Evolutionary conservation across 2,113 vertebrate genomes (phyloP), one percentile per base, ranked within the genome.

Genomic region (Scartelaos histophorus): DNA sequence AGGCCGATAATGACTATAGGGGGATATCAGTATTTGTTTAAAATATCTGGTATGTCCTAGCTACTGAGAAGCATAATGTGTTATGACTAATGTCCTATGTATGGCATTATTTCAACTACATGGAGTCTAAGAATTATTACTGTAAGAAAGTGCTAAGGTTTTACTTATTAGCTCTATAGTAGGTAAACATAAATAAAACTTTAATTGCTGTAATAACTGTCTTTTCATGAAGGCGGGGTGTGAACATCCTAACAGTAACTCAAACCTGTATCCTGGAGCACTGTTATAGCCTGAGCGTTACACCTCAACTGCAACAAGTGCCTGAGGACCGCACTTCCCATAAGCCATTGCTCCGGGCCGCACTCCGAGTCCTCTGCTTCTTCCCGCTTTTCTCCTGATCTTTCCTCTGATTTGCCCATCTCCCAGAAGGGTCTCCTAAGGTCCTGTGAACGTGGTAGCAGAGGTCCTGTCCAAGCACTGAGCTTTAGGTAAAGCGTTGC

Each of bases 231-330:
- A n/a, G n/a, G n/a, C n/a, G n/a, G n/a, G n/a, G n/a, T n/a, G n/a
- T n/a, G n/a, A n/a, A n/a, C n/a, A n/a, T n/a, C n/a, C 5, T 58
- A 15, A 58, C n/a, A 25, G 13, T 22, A 58, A 25, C 56, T 5
- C 56, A 15, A 58, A 91, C 89, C 90, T 90, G 73, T 78, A 0
- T 95, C 93, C 51, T 91, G 92, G 64, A 97, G 80, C 5, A 75
- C 60, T 12, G 91, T 87, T 76, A 99, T 81, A 0, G 96, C 97
- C 87, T 99, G 97, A 3, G 96, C 95, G 0, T 99, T 99, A 70
- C 96, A 98, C 3, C 93, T 93, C 9, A 99, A 93, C 87, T 99
- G 97, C 70, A 99, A 78, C 79, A 97, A 0, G 29, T 99, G 98
- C 57, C 93, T 95, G 81, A 99, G 90, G 88, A 94, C 92, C 0